Evolutionary conservation across 2,888 invertebrate species (phyloP).

Genomic region (Sinopyrophorus schimmeli): DNA sequence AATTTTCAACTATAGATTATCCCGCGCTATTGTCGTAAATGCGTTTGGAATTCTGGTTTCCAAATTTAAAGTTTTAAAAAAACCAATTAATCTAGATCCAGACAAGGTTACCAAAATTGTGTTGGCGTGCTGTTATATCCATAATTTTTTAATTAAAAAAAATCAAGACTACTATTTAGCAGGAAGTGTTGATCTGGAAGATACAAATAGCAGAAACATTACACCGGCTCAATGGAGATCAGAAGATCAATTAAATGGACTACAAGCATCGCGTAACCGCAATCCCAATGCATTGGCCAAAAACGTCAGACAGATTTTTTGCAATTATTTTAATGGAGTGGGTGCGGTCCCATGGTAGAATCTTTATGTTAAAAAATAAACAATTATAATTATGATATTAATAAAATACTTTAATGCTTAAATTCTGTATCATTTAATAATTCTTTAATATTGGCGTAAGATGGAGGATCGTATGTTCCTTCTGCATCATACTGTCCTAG

Average conservation of each 20-base stretch:
- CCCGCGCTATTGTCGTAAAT: conserved; percentile 33
- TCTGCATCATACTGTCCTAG: too few species aligned
- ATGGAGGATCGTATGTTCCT: too few species aligned
- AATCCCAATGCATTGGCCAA: conserved; percentile 17
- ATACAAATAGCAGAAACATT: conserved; percentile 15
- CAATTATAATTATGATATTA: conserved; percentile 1
- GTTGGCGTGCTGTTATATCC: conserved; percentile 33
- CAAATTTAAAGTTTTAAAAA: conserved; percentile 33
- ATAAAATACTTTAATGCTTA: conserved; percentile 5
- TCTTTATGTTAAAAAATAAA: neutral
- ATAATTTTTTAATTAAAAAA: conserved; percentile 32
- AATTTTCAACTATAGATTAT: conserved; percentile 34
- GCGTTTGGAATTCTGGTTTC: conserved; percentile 34
- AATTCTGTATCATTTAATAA: too few species aligned
- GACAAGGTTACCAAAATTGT: conserved; percentile 32
- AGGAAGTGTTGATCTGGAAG: conserved; percentile 14
- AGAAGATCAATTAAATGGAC: conserved; percentile 13
- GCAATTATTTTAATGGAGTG: conserved; percentile 22
- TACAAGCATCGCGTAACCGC: conserved; percentile 16
- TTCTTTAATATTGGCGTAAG: too few species aligned
- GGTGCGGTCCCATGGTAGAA: conserved; percentile 24
- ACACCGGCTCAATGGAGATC: conserved; percentile 18
- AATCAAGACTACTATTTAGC: too few species aligned
- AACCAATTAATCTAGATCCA: conserved; percentile 30
- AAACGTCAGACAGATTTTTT: conserved; percentile 20